Evolutionary conservation across 2,797 vertebrate genomes (phyloP).

Genomic region (Aeoliscus strigatus): DNA sequence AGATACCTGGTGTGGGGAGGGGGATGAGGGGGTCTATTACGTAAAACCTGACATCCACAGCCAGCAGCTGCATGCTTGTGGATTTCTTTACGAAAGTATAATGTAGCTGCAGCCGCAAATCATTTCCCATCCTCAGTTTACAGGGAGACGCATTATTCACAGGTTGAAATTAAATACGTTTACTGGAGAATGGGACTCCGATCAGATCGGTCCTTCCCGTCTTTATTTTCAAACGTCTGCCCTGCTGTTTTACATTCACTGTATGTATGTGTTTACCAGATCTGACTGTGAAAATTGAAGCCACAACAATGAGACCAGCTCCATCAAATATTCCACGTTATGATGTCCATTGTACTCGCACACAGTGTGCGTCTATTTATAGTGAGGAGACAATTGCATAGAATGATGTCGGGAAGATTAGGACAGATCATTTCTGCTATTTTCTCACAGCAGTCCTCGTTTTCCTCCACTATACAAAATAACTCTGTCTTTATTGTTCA

Average conservation of each 20-base stretch:
- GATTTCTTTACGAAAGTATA: conserved; percentile 39
- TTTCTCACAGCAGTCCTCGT: conserved; percentile 47
- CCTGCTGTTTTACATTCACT: conserved; percentile 52
- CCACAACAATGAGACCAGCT: conserved; percentile 42
- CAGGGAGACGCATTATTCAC: conserved; percentile 54
- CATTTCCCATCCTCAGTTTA: conserved; percentile 51
- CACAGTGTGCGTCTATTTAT: conserved; percentile 51
- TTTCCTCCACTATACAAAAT: conserved; percentile 47
- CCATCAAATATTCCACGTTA: conserved; percentile 45
- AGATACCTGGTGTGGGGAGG: conserved; percentile 63
- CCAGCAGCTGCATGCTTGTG: conserved; percentile 20
- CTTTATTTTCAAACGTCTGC: conserved; percentile 56
- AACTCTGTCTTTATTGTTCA: conserved; percentile 51
- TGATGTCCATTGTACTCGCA: conserved; percentile 33
- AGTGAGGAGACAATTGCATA: conserved; percentile 48
- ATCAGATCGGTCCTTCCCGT: conserved; percentile 55
- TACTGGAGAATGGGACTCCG: conserved; percentile 62
- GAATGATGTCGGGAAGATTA: conserved; percentile 51
- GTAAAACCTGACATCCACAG: conserved; percentile 58
- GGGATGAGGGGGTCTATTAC: conserved; percentile 60
- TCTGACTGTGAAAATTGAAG: conserved; percentile 64
- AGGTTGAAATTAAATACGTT: conserved; percentile 72
- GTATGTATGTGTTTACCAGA: conserved; percentile 27
- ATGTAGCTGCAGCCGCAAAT: conserved; percentile 27
- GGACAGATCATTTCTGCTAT: conserved; percentile 29